phyloP scores from a whole-genome alignment of 1,140 invertebrate genomes.

The Drosophila trapezifrons region DNA sequence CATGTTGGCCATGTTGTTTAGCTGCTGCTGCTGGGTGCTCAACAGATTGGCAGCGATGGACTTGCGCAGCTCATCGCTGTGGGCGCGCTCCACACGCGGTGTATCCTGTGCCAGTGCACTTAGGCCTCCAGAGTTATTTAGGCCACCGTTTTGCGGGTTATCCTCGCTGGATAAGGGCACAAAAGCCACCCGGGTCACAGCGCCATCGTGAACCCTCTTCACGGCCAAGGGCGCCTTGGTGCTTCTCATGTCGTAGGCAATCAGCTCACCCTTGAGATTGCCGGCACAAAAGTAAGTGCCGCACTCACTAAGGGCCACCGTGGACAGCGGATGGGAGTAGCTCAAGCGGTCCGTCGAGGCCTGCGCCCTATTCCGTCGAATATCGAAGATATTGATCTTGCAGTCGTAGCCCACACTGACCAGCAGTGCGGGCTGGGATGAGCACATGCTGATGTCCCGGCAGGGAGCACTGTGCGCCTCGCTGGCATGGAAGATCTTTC shows the following conservation, averaged over 20 bases:
- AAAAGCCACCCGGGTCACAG: conserved; percentile 73
- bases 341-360: conserved; percentile 48
- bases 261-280: conserved; percentile 80
- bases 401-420: conserved; percentile 81
- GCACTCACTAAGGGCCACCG: conserved; percentile 73
- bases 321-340: conserved; percentile 69
- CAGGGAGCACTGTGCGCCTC: conserved; percentile 78
- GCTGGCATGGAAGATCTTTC: conserved; percentile 59
- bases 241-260: conserved; percentile 77
- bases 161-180: conserved; percentile 62
- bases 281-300: conserved; percentile 79
- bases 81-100: conserved; percentile 27
- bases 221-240: conserved; percentile 61
- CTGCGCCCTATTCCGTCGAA: conserved; percentile 61
- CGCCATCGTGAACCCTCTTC: conserved; percentile 61
- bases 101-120: conserved; percentile 27
- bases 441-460: conserved; percentile 74
- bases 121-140: conserved; percentile 38
- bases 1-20: no score
- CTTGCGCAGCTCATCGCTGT: conserved; percentile 64
- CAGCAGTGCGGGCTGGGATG: conserved; percentile 60
- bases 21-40: conserved; percentile 39
- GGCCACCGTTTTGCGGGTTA: conserved; percentile 52
- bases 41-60: conserved; percentile 54
- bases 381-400: conserved; percentile 81